A percentile compares a stretch with the other conserved stretches of the same genome.
Conservation (phyloP, 2,888 invertebrate genomes). For the Thymelicus acteon region DNA sequence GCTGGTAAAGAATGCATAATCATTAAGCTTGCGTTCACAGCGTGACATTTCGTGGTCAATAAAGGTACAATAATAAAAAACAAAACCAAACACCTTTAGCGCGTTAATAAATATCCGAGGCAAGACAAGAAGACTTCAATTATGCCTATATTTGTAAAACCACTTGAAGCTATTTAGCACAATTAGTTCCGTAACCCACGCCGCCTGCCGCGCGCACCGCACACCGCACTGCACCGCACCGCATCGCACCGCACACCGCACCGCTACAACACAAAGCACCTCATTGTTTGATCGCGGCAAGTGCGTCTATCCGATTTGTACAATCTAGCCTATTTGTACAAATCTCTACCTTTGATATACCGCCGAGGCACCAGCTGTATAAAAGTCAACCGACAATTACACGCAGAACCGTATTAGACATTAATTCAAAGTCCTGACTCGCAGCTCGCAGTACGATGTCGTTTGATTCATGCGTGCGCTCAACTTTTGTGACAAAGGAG, state of each 20-base stretch:
- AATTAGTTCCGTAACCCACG: constrained; percentile 25
- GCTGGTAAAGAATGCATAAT: no score
- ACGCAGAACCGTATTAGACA: constrained; percentile 70
- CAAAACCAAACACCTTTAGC: not conserved
- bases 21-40: no score
- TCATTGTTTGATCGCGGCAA: constrained; percentile 24
- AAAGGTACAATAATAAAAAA: not conserved
- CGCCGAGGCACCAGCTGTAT: constrained; percentile 55
- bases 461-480: constrained; percentile 68
- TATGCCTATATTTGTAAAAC: constrained; percentile 22
- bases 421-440: constrained; percentile 53
- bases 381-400: constrained; percentile 75
- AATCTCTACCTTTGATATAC: constrained; percentile 67
- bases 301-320: constrained; percentile 34
- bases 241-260: not conserved
- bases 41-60: not conserved
- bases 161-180: constrained; percentile 11
- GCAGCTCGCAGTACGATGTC: constrained; percentile 52
- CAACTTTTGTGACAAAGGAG: constrained; percentile 45
- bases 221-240: no score
- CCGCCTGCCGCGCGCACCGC: constrained; percentile 2
- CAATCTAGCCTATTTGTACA: constrained; percentile 60
- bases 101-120: constrained; percentile 1
- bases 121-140: constrained; percentile 12
- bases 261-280: not conserved